Conservation (phyloP, 2,888 invertebrate species). For the Platerodrilus igneus region DNA sequence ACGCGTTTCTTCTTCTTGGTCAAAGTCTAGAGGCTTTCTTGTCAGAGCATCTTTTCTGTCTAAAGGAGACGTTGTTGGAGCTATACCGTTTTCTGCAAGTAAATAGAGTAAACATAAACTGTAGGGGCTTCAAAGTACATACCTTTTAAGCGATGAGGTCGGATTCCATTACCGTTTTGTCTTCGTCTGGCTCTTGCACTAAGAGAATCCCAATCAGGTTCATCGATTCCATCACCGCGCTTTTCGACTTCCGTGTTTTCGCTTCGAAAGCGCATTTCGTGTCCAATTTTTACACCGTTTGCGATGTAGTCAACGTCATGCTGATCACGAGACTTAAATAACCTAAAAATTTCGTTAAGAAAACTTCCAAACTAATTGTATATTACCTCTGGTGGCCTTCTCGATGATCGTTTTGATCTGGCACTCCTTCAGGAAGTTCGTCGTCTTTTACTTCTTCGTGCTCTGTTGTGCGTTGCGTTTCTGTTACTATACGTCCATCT, state of each 20-base stretch:
- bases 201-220: conserved; percentile 73
- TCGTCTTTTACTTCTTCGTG: conserved; percentile 82
- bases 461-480: conserved; percentile 76
- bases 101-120: conserved; percentile 6
- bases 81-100: conserved; percentile 36
- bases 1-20: conserved; percentile 83
- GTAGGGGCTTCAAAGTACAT: conserved; percentile 21
- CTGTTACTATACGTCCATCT: conserved; percentile 82
- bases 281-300: conserved; percentile 73
- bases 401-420: conserved; percentile 48
- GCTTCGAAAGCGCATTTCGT: conserved; percentile 76
- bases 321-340: conserved; percentile 71
- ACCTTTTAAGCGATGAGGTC: conserved; percentile 53
- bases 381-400: conserved; percentile 47
- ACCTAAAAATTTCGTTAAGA: conserved; percentile 37
- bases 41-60: conserved; percentile 79
- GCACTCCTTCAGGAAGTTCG: conserved; percentile 62
- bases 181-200: conserved; percentile 67
- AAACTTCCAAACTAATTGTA: background rate
- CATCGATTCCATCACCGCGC: conserved; percentile 63
- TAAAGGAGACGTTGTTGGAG: conserved; percentile 40
- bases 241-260: conserved; percentile 78
- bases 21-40: conserved; percentile 76
- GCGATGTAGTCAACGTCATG: conserved; percentile 79
- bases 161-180: conserved; percentile 33